A percentile compares a stretch with the other conserved stretches of the same genome.
These are phyloP conservation scores for Phaethon lepturus DNA, from an alignment of 2,113 vertebrate species.

Conservation along the genomic window DNA sequence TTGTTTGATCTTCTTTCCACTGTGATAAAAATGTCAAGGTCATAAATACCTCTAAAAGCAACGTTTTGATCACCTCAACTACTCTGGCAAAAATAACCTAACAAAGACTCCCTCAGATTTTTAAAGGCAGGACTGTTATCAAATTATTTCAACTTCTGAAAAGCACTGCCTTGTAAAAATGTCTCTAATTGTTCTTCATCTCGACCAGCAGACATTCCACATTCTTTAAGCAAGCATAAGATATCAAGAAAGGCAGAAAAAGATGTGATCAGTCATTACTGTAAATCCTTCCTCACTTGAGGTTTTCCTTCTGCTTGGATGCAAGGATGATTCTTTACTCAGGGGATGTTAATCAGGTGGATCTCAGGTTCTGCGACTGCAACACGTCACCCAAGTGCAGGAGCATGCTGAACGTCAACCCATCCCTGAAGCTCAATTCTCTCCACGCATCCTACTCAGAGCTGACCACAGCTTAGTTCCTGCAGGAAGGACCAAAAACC, in stretches of 20 bases:
- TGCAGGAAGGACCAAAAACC: neutral
- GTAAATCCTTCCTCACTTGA: neutral
- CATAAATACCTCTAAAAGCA: neutral
- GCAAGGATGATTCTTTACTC: neutral
- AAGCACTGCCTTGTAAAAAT: neutral
- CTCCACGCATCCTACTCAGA: neutral
- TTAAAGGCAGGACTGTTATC: neutral
- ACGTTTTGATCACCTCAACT: neutral
- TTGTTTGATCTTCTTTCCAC: neutral
- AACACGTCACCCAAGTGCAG: rapidly evolving
- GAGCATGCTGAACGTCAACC: neutral
- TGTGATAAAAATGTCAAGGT: neutral
- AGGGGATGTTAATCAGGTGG: rapidly evolving
- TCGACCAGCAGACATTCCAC: neutral
- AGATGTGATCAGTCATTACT: neutral
- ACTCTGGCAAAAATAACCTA: neutral
- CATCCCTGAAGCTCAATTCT: neutral
- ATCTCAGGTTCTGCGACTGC: neutral
- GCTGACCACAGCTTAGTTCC: neutral
- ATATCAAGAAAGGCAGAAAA: neutral
- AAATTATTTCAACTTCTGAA: neutral
- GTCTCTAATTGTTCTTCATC: neutral
- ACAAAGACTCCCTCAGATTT: neutral
- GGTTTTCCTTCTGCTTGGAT: neutral
- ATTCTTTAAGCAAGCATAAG: rapidly evolving